Conservation (phyloP, 37 sponge, comb jelly and placozoan genomes). For the Beroe forskalii region DNA sequence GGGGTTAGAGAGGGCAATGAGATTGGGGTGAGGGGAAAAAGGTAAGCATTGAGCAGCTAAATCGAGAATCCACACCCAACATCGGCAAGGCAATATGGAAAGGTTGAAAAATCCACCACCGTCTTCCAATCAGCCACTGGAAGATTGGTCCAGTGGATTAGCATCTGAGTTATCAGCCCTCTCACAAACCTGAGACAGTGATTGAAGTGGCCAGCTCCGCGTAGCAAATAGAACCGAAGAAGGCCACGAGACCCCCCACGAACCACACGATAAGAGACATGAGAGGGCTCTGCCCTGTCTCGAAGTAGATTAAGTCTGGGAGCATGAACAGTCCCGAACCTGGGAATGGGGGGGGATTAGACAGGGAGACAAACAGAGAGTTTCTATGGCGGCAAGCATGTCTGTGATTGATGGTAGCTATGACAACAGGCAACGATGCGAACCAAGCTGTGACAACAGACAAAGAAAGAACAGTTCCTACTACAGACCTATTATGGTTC, state of each 20-base stretch:
- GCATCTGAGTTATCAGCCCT: no score
- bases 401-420: no score
- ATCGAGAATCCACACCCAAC: not conserved
- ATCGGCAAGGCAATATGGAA: not conserved
- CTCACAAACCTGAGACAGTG: conserved; percentile 60
- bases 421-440: no score
- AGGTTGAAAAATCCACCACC: no score
- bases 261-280: conserved; percentile 52
- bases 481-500: conserved; percentile 59
- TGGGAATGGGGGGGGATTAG: not conserved
- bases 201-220: conserved; percentile 57
- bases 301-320: not conserved
- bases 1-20: not conserved
- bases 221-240: conserved; percentile 53
- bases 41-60: not conserved
- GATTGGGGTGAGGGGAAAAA: not conserved
- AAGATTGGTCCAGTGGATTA: no score
- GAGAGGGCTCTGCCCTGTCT: conserved; percentile 12
- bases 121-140: no score
- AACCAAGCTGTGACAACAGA: no score
- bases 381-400: no score
- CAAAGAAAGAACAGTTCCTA: no score
- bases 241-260: conserved; percentile 21
- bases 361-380: no score
- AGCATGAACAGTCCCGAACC: conserved; percentile 62